Evolutionary conservation across 2,797 vertebrate genomes (phyloP).

Genomic region (Cygnus olor): DNA sequence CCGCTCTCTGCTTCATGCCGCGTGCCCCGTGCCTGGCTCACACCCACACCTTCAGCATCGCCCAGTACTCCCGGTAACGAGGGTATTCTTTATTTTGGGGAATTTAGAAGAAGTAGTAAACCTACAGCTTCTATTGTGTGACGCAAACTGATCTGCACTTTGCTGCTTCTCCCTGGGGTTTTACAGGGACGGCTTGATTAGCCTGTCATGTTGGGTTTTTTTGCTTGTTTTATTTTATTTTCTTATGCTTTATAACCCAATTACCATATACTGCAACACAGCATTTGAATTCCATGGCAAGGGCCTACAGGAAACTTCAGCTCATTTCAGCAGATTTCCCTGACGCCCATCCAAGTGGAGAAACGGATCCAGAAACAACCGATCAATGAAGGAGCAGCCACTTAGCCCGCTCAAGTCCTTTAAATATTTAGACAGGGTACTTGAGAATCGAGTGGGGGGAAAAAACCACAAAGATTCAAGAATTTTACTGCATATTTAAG

Average conservation of each 20-base stretch:
- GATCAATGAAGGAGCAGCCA: not conserved
- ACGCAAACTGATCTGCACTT: not conserved
- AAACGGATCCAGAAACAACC: constrained; percentile 41
- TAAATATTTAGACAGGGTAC: not conserved
- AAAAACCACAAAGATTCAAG: not conserved
- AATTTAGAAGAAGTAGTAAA: not conserved
- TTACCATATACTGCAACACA: not conserved
- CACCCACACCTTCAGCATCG: not conserved
- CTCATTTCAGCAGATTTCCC: constrained; percentile 17
- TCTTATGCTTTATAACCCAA: not conserved
- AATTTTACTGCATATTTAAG: not conserved
- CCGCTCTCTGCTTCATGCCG: not conserved
- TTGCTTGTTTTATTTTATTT: not conserved
- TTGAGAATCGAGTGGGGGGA: not conserved
- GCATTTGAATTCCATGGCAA: not conserved
- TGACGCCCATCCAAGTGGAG: not conserved
- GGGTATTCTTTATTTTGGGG: no score
- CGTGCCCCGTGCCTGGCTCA: not conserved
- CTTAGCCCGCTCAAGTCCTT: not conserved
- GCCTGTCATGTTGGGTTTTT: not conserved
- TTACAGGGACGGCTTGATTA: not conserved
- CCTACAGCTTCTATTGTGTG: not conserved
- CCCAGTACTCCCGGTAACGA: not conserved
- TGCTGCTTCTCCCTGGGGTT: not conserved
- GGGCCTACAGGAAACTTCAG: not conserved